Percentiles rank a stretch among this genome's conserved stretches.
phyloP scores from a whole-genome alignment of 1,140 invertebrate species.

The Drosophila bocqueti region DNA sequence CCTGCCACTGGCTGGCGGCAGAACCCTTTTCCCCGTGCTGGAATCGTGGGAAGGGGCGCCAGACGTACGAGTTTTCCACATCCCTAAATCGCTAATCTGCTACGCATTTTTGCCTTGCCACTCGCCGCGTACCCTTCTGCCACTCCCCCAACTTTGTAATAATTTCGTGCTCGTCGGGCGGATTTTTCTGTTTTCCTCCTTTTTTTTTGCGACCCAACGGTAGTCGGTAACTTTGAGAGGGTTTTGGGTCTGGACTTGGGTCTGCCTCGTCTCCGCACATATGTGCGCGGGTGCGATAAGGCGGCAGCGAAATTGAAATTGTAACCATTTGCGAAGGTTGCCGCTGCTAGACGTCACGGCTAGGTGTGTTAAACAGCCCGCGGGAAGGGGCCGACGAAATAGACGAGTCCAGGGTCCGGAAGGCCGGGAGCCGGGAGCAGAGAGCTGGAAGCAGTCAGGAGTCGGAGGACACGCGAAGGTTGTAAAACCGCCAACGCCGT shows the following conservation, averaged over 20 bases:
- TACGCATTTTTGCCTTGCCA: constrained; percentile 79
- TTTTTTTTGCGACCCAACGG: constrained; percentile 66
- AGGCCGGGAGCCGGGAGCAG: not conserved
- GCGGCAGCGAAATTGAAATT: constrained; percentile 81
- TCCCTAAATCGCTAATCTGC: constrained; percentile 83
- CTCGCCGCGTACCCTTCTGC: not conserved
- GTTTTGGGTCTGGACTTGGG: constrained; percentile 43
- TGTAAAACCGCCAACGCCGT: constrained; percentile 76
- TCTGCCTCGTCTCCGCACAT: constrained; percentile 37
- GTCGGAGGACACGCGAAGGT: constrained; percentile 67
- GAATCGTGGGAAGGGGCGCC: constrained; percentile 28
- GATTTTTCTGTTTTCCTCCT: constrained; percentile 32
- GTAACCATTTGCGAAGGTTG: constrained; percentile 81
- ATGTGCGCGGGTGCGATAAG: constrained; percentile 81
- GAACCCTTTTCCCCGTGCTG: constrained; percentile 54
- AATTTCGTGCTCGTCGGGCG: constrained; percentile 55
- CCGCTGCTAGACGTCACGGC: constrained; percentile 57
- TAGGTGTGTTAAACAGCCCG: constrained; percentile 65
- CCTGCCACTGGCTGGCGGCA: constrained; percentile 20
- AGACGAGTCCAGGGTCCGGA: constrained; percentile 14
- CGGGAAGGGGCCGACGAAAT: constrained; percentile 33
- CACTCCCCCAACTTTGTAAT: constrained; percentile 51
- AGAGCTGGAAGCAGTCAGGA: constrained; percentile 13
- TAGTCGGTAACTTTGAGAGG: constrained; percentile 75
- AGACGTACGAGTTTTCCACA: constrained; percentile 82